Percentiles rank a stretch among this genome's conserved stretches.
phyloP scores from a whole-genome alignment of 2,797 vertebrate genomes.

The Poeciliopsis presidionis region DNA sequence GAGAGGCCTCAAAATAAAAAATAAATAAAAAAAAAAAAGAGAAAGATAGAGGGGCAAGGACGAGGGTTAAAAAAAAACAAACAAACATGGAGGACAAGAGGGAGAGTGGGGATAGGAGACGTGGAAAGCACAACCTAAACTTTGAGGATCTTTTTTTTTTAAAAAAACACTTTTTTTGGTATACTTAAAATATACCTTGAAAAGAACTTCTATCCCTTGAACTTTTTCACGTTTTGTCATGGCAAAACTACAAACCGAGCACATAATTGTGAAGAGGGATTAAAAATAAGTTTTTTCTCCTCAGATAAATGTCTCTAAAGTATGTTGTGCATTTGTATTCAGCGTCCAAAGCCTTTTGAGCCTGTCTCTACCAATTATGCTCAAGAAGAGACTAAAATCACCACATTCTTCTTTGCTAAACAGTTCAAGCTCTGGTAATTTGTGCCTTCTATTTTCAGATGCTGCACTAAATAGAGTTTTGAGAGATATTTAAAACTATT shows the following conservation, averaged over 20 bases:
- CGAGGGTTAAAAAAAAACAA: conserved; percentile 35
- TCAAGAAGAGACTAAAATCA: background rate
- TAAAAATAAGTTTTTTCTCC: background rate
- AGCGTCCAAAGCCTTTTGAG: background rate
- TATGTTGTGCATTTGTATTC: background rate
- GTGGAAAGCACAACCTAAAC: conserved; percentile 86
- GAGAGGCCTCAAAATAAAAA: conserved; percentile 66
- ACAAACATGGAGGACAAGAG: conserved; percentile 48
- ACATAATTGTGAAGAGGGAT: background rate
- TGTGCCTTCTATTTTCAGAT: background rate
- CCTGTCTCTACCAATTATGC: background rate
- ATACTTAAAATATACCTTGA: conserved; percentile 12
- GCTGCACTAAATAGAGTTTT: background rate
- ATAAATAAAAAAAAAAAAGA: conserved; percentile 35
- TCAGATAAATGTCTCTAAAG: background rate
- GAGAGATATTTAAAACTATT: background rate
- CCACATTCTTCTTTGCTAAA: background rate
- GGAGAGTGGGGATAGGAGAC: conserved; percentile 55
- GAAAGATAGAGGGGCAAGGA: conserved; percentile 44
- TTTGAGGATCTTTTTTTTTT: conserved; percentile 73
- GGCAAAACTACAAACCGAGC: background rate
- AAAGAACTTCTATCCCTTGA: background rate
- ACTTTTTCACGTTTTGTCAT: background rate
- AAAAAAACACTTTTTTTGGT: conserved; percentile 6
- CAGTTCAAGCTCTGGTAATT: background rate